Evolutionary conservation across 2,797 vertebrate species (phyloP).

Genomic region (Hemibagrus guttatus): DNA sequence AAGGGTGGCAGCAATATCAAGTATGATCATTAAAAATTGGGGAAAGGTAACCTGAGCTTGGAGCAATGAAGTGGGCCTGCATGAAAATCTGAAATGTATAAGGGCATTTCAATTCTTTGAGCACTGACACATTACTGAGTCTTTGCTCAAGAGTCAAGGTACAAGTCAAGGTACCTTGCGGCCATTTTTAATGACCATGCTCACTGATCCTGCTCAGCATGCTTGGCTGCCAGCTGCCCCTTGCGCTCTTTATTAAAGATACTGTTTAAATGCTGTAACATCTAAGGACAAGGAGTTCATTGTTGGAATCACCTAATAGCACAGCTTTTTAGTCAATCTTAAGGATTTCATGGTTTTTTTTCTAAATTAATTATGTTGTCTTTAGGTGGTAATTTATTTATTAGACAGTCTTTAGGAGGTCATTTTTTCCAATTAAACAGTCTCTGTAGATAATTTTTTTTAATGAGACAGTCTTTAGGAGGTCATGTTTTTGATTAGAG

Average conservation of each 20-base stretch:
- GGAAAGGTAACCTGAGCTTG: neutral
- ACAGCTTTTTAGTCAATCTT: neutral
- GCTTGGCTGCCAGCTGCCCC: neutral
- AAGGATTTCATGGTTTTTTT: neutral
- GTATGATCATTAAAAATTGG: neutral
- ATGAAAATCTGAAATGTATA: neutral
- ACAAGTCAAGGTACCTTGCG: neutral
- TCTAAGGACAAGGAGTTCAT: neutral
- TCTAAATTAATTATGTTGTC: neutral
- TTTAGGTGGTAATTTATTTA: neutral
- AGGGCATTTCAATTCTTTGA: neutral
- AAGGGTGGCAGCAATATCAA: neutral
- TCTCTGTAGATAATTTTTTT: neutral
- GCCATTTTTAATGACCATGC: slow-evolving; percentile 5
- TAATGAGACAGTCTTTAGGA: neutral
- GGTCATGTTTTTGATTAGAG: neutral
- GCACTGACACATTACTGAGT: neutral
- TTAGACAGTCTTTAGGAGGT: neutral
- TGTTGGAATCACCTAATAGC: neutral
- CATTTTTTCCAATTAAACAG: neutral
- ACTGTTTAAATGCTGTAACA: neutral
- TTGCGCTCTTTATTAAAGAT: neutral
- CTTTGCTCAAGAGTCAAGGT: neutral
- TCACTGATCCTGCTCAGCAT: neutral
- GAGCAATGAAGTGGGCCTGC: neutral